phyloP scores from a whole-genome alignment of 2,888 invertebrate species.

The Hermaeophaga mercurialis region DNA sequence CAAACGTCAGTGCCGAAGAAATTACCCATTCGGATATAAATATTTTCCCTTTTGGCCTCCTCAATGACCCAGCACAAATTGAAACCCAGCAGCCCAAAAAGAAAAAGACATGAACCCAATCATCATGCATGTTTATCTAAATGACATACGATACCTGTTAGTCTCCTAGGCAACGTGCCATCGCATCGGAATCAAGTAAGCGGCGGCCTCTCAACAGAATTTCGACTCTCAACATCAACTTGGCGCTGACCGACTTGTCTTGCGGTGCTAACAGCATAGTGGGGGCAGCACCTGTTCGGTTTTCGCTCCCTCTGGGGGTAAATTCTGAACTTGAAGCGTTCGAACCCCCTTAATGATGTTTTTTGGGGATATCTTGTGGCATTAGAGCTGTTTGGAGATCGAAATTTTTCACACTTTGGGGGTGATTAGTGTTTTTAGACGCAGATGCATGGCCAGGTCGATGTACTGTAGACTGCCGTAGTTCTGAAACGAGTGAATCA shows the following conservation, averaged over 20 bases:
- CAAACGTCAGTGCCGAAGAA: no score
- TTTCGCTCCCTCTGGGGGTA: slow-evolving; percentile 49
- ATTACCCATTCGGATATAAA: no score
- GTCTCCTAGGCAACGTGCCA: slow-evolving; percentile 8
- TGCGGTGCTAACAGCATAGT: slow-evolving; percentile 39
- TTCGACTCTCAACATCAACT: slow-evolving; percentile 51
- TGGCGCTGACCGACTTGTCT: slow-evolving; percentile 36
- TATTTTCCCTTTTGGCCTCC: background rate
- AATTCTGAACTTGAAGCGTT: background rate
- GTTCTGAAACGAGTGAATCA: slow-evolving; percentile 46
- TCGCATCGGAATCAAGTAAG: background rate
- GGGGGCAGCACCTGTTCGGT: slow-evolving; percentile 54
- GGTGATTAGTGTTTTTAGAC: slow-evolving; percentile 61
- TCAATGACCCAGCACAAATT: slow-evolving; percentile 13
- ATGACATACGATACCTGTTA: slow-evolving; percentile 51
- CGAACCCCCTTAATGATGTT: slow-evolving; percentile 23
- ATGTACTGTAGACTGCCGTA: slow-evolving; percentile 18
- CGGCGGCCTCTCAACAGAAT: slow-evolving; percentile 24
- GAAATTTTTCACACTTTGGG: slow-evolving; percentile 31
- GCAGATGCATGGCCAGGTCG: slow-evolving; percentile 55
- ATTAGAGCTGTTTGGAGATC: slow-evolving; percentile 5
- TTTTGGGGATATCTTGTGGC: slow-evolving; percentile 35
- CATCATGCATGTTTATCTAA: slow-evolving; percentile 39
- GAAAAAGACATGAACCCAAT: slow-evolving; percentile 22
- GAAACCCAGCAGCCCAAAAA: slow-evolving; percentile 21